Percentiles rank a stretch among this genome's conserved stretches.
These are phyloP conservation scores for Latrodectus elegans DNA, from an alignment of 2,888 invertebrate genomes.

Conservation along the genomic window DNA sequence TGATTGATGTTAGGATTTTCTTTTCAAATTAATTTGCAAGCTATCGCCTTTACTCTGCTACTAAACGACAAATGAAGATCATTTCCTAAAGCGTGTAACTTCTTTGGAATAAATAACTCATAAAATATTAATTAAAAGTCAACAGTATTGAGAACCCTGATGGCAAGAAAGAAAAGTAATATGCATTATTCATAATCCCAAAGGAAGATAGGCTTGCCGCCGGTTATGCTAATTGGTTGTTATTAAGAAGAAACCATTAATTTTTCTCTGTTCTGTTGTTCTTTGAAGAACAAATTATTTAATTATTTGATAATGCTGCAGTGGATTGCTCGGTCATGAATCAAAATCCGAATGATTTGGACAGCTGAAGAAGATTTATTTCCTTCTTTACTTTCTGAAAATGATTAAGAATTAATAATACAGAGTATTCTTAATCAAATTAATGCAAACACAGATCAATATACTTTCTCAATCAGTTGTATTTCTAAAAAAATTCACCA, in stretches of 20 bases:
- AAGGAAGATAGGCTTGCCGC: constrained; percentile 9
- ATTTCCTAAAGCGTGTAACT: constrained; percentile 20
- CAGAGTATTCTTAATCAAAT: too few species aligned
- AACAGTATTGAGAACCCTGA: not conserved
- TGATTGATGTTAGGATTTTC: too few species aligned
- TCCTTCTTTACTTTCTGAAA: too few species aligned
- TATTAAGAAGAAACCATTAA: constrained; percentile 14
- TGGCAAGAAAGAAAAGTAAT: constrained; percentile 2
- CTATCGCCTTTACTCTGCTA: not conserved
- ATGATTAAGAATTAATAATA: too few species aligned
- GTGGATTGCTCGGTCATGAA: too few species aligned
- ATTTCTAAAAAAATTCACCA: too few species aligned
- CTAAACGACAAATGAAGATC: constrained; percentile 6
- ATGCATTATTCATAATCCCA: constrained; percentile 15
- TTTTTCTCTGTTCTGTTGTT: constrained; percentile 7
- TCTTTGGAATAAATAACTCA: constrained; percentile 31
- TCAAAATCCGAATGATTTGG: too few species aligned
- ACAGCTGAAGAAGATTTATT: too few species aligned
- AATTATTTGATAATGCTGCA: too few species aligned
- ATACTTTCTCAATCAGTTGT: too few species aligned
- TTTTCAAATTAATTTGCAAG: not conserved
- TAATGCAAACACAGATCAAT: too few species aligned
- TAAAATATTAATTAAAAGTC: constrained; percentile 50
- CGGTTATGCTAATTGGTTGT: constrained; percentile 39
- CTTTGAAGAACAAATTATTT: too few species aligned